Evolutionary conservation across 2,797 vertebrate species (phyloP), one percentile per base, ranked within the genome.

Genomic region (Leptatherina wallacei): DNA sequence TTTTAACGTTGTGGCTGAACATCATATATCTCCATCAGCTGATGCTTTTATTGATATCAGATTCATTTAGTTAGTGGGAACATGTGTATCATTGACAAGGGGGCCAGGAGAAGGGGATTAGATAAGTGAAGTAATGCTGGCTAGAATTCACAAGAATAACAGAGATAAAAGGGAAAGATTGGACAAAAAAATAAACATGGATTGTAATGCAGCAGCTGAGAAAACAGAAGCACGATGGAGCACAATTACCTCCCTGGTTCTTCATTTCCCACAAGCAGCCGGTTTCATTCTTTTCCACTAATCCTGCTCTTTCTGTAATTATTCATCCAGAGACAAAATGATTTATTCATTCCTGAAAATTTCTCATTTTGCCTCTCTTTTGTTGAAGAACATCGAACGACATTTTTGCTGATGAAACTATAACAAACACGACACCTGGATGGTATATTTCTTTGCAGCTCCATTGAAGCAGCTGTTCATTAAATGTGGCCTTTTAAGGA

Each of bases 291-390:
- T 76, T 73, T 42, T 61, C 13, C 59, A 72, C 47, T 58, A 57
- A 72, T 75, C 44, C 33, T 0, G 65, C 22, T 74, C 47, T 67
- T 70, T 80, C 71, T 65, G 73, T 61, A 62, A 59, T 66, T 36
- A 36, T 69, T 83, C 56, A 75, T 58, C 38, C 36, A 44, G 51
- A 81, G 35, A 35, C 73, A 75, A 74, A 79, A 80, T 42, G n/a
- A 68, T 77, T 76, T 72, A 58, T 78, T 68, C 72, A 36, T 71
- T 63, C 36, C 70, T 62, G 20, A 70, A 65, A 73, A 61, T 11
- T 49, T 58, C 40, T 10, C 1, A 36, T 71, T 42, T 66, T 42
- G 11, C 33, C 35, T 32, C 29, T 38, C 44, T 64, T 75, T 82
- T 64, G 54, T 67, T 62, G 61, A 55, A 8, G 30, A 73, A 72